phyloP scores from a whole-genome alignment of 2,888 invertebrate genomes.

The Tachina fera region DNA sequence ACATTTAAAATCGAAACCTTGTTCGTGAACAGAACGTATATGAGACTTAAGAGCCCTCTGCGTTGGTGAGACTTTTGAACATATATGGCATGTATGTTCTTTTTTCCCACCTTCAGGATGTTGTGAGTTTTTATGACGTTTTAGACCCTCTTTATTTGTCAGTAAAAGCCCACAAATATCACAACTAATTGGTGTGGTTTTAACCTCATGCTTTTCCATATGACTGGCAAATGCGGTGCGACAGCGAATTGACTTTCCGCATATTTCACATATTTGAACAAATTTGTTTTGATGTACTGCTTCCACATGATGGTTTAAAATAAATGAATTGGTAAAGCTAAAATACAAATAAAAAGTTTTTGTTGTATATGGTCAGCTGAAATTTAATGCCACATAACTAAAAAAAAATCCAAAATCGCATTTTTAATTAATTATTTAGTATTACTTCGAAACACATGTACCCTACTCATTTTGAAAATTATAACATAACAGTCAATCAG shows the following conservation, averaged over 20 bases:
- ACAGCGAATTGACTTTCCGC: constrained; percentile 81
- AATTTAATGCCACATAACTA: not conserved
- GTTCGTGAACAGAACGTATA: constrained; percentile 80
- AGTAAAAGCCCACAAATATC: constrained; percentile 80
- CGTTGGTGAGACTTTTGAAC: constrained; percentile 81
- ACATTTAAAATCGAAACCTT: constrained; percentile 79
- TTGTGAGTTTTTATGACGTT: constrained; percentile 79
- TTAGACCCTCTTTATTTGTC: constrained; percentile 78
- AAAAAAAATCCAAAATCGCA: too few relatives aligned
- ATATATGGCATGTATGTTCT: constrained; percentile 78
- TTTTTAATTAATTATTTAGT: too few relatives aligned
- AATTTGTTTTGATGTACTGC: constrained; percentile 63
- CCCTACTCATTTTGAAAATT: too few relatives aligned
- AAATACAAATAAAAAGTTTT: not conserved
- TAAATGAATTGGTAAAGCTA: constrained; percentile 56
- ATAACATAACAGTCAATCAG: too few relatives aligned
- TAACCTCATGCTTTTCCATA: constrained; percentile 79
- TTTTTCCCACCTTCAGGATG: constrained; percentile 78
- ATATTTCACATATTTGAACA: constrained; percentile 66
- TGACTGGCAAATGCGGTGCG: constrained; percentile 80
- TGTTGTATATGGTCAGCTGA: not conserved
- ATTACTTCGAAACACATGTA: too few relatives aligned
- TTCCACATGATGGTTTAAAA: constrained; percentile 58
- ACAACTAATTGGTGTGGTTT: constrained; percentile 80
- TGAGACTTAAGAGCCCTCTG: constrained; percentile 81